Evolutionary conservation across 2,113 vertebrate genomes (phyloP), one percentile per base, ranked within the genome.

Genomic region (Diglossa brunneiventris): DNA sequence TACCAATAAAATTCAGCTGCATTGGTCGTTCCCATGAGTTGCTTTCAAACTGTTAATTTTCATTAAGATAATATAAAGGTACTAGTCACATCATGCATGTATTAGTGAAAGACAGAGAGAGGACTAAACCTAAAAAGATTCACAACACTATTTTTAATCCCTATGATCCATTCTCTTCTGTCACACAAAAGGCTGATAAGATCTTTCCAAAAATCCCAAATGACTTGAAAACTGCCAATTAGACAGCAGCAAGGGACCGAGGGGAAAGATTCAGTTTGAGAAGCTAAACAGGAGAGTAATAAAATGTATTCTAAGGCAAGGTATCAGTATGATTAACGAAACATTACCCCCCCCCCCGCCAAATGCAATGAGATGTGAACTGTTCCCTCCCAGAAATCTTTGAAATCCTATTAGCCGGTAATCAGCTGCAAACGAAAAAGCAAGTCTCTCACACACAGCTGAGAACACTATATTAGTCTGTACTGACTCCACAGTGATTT

Each of bases 381-480:
- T 79, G 33, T 50, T 96, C 50, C 93, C 83, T 94, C 77, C 66
- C 88, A 96, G 81, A 95, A 96, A 96, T 89, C 95, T 96, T 78
- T 85, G 92, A 95, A 90, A 96, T 92, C 90, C 62, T 83, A 84
- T 97, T 93, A 97, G 89, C 56, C 81, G 59, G 61, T 84, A 95
- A 95, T 93, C 73, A 94, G 84, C 63, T 13, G 4, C 87, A 97
- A 96, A 95, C 90, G 86, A 86, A 92, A 95, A 90, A 70, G n/a
- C 52, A 83, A 89, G 74, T 91, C 75, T 72, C 79, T 83, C 53
- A 83, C 68, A 77, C 41, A 76, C 30, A 90, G 66, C 73, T 88
- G 69, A 96, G 87, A 91, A 92, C 30, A 68, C 39, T 84, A 59
- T 46, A 42, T 90, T 75, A 82, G 68, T 59, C 84, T 70, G 58